A percentile compares a stretch with the other conserved stretches of the same genome.
Conservation (phyloP, 2,888 invertebrate genomes). For the Tenodera sinensis region DNA sequence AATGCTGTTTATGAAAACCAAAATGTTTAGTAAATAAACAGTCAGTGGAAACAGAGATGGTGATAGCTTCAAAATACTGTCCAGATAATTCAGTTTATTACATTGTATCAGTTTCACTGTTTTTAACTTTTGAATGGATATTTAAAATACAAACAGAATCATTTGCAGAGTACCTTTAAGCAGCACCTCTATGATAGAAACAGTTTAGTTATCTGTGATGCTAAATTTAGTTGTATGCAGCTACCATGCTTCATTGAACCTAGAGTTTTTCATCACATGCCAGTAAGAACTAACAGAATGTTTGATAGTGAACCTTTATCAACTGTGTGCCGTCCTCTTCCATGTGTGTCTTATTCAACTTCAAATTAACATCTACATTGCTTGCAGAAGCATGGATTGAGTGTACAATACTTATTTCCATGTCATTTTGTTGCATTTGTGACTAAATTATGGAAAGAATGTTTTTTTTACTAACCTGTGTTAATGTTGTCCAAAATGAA, state of each 20-base stretch:
- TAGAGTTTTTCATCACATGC: not conserved
- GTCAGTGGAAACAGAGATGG: no score
- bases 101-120: no score
- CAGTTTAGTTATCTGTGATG: not conserved
- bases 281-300: not conserved
- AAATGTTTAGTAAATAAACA: no score
- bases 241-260: not conserved
- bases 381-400: slow-evolving; percentile 4
- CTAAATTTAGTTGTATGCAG: not conserved
- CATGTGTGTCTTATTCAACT: not conserved
- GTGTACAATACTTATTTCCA: not conserved
- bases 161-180: not conserved
- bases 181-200: not conserved
- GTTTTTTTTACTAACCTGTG: not conserved
- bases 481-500: not conserved
- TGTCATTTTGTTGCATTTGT: not conserved
- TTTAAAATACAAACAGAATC: not conserved
- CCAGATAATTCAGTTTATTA: no score
- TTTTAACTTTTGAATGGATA: not conserved
- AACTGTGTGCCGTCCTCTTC: not conserved
- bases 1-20: no score
- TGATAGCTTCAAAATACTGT: no score
- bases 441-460: not conserved
- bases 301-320: not conserved
- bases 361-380: not conserved